These are phyloP conservation scores for Mongoloraphidia duomilia DNA, from an alignment of 2,888 invertebrate species.

Conservation along the genomic window DNA sequence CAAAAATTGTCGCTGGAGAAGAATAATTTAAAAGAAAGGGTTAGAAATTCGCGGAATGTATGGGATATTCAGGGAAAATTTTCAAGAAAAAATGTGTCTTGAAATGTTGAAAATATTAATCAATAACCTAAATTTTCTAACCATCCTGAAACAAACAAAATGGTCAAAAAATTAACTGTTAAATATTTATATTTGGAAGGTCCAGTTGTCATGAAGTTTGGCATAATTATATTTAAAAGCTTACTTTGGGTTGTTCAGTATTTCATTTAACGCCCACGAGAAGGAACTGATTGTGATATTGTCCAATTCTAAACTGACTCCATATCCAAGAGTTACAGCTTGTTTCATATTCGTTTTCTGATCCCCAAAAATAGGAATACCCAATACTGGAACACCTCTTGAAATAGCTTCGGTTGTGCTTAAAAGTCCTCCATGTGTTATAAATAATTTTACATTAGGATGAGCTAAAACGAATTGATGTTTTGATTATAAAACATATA, in stretches of 20 bases:
- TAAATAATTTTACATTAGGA: constrained; percentile 37
- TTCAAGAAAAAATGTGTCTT: no score
- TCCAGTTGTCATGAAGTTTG: background rate
- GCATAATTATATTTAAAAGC: background rate
- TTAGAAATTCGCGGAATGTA: no score
- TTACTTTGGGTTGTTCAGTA: constrained; percentile 24
- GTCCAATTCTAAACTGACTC: constrained; percentile 25
- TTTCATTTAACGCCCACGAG: constrained; percentile 24
- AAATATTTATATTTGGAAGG: background rate
- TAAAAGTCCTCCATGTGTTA: constrained; percentile 43
- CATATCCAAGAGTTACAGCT: constrained; percentile 28
- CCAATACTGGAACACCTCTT: constrained; percentile 33
- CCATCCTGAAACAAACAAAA: background rate
- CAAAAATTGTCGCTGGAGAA: no score
- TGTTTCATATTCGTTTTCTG: constrained; percentile 33
- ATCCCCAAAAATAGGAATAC: constrained; percentile 36
- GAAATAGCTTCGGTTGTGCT: constrained; percentile 39
- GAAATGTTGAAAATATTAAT: background rate
- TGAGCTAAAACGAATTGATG: constrained; percentile 27
- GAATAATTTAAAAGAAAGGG: no score
- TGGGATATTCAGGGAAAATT: no score
- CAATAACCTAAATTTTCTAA: background rate
- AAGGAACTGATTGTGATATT: constrained; percentile 28
- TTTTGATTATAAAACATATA: no score
- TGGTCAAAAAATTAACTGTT: background rate